A percentile compares a stretch with the other conserved stretches of the same genome.
These are phyloP conservation scores for Asobara japonica DNA, from an alignment of 1,140 invertebrate genomes.

Conservation along the genomic window DNA sequence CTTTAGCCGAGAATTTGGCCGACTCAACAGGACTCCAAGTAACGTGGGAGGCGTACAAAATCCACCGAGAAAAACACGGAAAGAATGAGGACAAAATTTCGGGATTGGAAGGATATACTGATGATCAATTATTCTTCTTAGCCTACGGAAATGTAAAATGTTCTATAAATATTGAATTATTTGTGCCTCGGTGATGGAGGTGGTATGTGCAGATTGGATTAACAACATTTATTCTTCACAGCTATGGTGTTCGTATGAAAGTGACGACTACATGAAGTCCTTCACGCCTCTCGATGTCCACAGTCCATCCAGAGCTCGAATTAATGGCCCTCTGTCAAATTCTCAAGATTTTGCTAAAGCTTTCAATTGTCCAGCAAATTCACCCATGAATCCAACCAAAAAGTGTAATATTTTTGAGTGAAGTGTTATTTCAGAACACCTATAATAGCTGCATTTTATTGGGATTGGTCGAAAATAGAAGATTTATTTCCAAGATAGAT, in stretches of 20 bases:
- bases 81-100: conserved; percentile 56
- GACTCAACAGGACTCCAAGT: conserved; percentile 70
- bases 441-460: no score
- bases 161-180: no score
- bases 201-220: neutral
- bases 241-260: conserved; percentile 21
- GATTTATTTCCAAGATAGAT: no score
- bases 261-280: neutral
- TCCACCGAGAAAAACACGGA: conserved; percentile 40
- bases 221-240: no score
- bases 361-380: conserved; percentile 28
- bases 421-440: no score
- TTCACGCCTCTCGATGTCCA: neutral
- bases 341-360: conserved; percentile 24
- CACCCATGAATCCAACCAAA: conserved; percentile 27
- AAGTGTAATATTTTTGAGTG: conserved; percentile 28
- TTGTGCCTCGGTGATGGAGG: no score
- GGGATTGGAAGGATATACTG: conserved; percentile 66
- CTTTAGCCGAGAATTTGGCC: conserved; percentile 71
- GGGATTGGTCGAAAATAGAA: no score
- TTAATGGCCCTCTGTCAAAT: conserved; percentile 31
- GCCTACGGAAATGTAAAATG: conserved; percentile 68
- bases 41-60: conserved; percentile 63
- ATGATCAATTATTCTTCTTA: conserved; percentile 73
- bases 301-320: conserved; percentile 21